Conservation (phyloP, 2,113 vertebrate species). For the Phasianus colchicus region DNA sequence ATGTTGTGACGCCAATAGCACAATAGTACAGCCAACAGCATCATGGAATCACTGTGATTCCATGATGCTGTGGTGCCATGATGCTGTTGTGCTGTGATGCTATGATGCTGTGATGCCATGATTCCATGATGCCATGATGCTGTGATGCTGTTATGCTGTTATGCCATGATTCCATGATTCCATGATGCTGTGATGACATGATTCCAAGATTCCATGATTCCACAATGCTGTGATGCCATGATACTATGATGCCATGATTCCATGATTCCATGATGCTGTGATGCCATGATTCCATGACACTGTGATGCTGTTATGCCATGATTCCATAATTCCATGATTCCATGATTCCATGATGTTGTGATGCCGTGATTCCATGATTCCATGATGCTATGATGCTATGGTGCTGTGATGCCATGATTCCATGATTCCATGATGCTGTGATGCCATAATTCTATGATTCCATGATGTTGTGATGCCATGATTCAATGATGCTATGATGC, state of each 20-base stretch:
- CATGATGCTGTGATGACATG: not conserved
- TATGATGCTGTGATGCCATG: too few relatives aligned
- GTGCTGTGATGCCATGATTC: not conserved
- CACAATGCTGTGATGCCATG: too few relatives aligned
- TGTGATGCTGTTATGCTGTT: too few relatives aligned
- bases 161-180: too few relatives aligned
- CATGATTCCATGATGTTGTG: not conserved
- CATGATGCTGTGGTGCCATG: too few relatives aligned
- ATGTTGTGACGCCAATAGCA: not conserved
- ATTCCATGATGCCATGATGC: too few relatives aligned
- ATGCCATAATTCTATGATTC: not conserved
- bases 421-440: not conserved
- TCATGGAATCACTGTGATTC: too few relatives aligned
- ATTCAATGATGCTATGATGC: not conserved
- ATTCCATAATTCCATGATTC: not conserved
- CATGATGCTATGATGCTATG: not conserved
- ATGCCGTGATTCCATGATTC: too few relatives aligned
- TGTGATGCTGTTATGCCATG: not conserved
- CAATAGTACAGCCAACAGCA: too few relatives aligned
- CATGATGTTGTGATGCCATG: too few relatives aligned
- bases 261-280: too few relatives aligned
- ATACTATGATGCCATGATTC: not conserved
- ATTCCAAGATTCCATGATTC: not conserved
- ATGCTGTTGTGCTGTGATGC: too few relatives aligned
- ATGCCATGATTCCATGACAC: not conserved